Evolutionary conservation across 53 echinoderm and acorn worm species (phyloP).

Genomic region (Stichopus horrens): DNA sequence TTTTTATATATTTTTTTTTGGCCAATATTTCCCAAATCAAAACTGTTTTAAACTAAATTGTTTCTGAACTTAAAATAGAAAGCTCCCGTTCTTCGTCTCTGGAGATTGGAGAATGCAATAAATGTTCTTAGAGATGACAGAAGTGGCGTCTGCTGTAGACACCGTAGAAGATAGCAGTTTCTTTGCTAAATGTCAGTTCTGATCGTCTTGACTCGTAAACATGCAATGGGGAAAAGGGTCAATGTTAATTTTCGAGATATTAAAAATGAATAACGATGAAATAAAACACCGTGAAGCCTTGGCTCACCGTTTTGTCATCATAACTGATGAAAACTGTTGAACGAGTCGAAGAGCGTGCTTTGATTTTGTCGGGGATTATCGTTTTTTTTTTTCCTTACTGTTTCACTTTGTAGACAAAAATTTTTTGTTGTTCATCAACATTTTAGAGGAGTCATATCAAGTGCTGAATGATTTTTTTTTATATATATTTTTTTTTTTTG

Average conservation of each 20-base stretch:
- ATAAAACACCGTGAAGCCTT: neutral
- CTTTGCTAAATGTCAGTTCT: neutral
- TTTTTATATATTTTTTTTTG: neutral
- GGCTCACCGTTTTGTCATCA: neutral
- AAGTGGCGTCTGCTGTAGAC: neutral
- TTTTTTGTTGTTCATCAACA: too few species aligned
- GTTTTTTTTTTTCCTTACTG: too few species aligned
- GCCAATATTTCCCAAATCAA: neutral
- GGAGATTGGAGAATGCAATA: neutral
- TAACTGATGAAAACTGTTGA: neutral
- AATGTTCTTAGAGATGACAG: neutral
- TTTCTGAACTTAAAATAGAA: neutral
- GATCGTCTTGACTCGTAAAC: neutral
- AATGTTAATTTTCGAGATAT: conserved; percentile 13
- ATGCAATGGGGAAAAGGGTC: conserved; percentile 21
- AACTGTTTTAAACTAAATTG: neutral
- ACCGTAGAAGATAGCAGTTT: neutral
- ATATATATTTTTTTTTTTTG: too few species aligned
- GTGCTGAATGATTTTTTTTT: too few species aligned
- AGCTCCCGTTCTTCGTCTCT: neutral
- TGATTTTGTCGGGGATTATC: too few species aligned
- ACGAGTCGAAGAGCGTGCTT: neutral
- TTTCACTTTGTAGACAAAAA: too few species aligned
- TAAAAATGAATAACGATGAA: neutral
- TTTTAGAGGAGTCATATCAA: too few species aligned